phyloP scores from a whole-genome alignment of 2,797 vertebrate species.

The Labroides dimidiatus region DNA sequence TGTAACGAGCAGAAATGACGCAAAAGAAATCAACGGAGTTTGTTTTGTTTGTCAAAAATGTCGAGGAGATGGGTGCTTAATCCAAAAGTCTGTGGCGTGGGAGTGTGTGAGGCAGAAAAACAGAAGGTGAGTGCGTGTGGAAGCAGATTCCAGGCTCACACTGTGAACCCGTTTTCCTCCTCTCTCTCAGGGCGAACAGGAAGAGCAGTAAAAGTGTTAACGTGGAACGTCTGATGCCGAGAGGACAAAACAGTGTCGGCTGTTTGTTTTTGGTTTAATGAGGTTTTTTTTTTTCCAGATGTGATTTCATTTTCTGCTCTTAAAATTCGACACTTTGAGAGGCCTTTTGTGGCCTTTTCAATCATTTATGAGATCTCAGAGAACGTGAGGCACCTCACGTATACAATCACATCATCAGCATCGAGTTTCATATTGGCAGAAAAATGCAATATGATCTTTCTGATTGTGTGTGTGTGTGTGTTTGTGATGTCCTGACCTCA shows the following conservation, averaged over 20 bases:
- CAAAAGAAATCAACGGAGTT: neutral
- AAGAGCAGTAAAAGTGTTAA: slow-evolving; percentile 49
- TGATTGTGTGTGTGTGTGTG: neutral
- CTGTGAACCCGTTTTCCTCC: slow-evolving; percentile 6
- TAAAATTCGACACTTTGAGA: neutral
- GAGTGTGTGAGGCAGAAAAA: slow-evolving; percentile 22
- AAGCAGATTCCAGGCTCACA: slow-evolving; percentile 9
- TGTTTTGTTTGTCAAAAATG: neutral
- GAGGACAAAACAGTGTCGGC: neutral
- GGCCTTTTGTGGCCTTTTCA: too few relatives aligned
- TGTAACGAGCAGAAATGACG: neutral
- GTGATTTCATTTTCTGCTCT: neutral
- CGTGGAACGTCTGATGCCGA: slow-evolving; percentile 23
- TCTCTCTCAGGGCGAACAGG: slow-evolving; percentile 29
- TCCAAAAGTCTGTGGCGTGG: neutral
- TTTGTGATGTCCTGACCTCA: slow-evolving; percentile 16
- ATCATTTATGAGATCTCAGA: slow-evolving; percentile 47
- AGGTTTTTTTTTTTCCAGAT: neutral
- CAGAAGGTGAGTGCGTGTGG: neutral
- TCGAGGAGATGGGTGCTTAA: neutral
- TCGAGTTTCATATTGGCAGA: slow-evolving; percentile 12
- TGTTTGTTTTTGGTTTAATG: neutral
- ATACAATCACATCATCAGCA: neutral
- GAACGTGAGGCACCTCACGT: slow-evolving; percentile 17
- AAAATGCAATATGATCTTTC: slow-evolving; percentile 39